These are phyloP conservation scores for Oplegnathus fasciatus DNA, from an alignment of 2,113 vertebrate species.

Conservation along the genomic window DNA sequence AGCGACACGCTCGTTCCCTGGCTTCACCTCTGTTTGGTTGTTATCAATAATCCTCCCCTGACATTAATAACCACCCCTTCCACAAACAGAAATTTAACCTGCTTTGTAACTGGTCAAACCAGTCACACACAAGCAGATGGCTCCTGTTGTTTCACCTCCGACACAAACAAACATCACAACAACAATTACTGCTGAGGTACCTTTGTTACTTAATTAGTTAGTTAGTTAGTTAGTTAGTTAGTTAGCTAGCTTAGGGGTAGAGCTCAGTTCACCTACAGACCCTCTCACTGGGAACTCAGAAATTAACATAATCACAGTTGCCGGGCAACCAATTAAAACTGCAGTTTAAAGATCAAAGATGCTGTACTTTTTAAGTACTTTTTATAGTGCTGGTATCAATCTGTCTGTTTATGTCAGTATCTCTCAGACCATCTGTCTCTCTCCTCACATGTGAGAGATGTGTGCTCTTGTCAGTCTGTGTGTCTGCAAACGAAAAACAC, in stretches of 20 bases:
- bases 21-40: neutral
- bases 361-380: neutral
- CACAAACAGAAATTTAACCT: constrained; percentile 19
- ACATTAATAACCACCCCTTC: constrained; percentile 29
- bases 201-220: too few species aligned
- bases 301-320: neutral
- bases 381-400: neutral
- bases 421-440: neutral
- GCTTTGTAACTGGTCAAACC: constrained; percentile 35
- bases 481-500: neutral
- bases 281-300: neutral
- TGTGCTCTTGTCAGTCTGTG: neutral
- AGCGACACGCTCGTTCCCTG: neutral
- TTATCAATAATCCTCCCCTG: constrained; percentile 40
- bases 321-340: neutral
- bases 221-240: too few species aligned
- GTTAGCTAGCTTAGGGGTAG: neutral
- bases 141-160: neutral
- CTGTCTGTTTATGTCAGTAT: neutral
- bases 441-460: neutral
- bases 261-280: neutral
- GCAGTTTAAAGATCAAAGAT: neutral
- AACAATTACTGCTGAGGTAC: neutral
- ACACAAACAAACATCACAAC: neutral
- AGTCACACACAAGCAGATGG: neutral